Evolutionary conservation across 1,140 invertebrate species (phyloP).

Genomic region (Holcopasites calliopsidis): DNA sequence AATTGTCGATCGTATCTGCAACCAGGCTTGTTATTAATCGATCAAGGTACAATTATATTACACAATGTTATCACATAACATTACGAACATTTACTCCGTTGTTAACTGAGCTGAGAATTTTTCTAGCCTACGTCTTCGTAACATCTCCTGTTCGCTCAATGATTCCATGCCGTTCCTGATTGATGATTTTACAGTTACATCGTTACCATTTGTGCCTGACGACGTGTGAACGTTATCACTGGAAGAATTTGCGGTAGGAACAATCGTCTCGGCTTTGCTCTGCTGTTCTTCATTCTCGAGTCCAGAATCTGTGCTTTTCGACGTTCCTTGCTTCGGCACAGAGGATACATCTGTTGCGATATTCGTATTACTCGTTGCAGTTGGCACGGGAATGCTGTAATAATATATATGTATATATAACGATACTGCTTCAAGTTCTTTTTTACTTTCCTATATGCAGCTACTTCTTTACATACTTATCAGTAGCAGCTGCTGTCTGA

Average conservation of each 20-base stretch:
- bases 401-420: slow-evolving; percentile 17
- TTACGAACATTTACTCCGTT: slow-evolving; percentile 50
- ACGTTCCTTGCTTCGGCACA: slow-evolving; percentile 24
- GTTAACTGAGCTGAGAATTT: slow-evolving; percentile 79
- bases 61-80: slow-evolving; percentile 58
- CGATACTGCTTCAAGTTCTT: neutral
- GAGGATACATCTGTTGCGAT: slow-evolving; percentile 30
- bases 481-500: slow-evolving; percentile 73
- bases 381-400: slow-evolving; percentile 68
- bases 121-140: slow-evolving; percentile 85
- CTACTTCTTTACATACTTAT: slow-evolving; percentile 75
- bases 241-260: slow-evolving; percentile 37
- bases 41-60: slow-evolving; percentile 58
- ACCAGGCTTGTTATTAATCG: slow-evolving; percentile 52
- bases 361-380: slow-evolving; percentile 41
- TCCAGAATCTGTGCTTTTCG: neutral
- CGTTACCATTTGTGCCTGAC: slow-evolving; percentile 50
- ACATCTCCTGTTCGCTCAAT: slow-evolving; percentile 78
- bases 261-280: slow-evolving; percentile 8
- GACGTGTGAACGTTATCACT: slow-evolving; percentile 37
- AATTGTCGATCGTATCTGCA: slow-evolving; percentile 38
- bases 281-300: slow-evolving; percentile 23
- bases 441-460: neutral
- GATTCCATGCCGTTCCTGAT: slow-evolving; percentile 57
- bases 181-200: slow-evolving; percentile 54